Evolutionary conservation across 1,140 invertebrate genomes (phyloP).

Genomic region (Lamellibrachia luymesi): DNA sequence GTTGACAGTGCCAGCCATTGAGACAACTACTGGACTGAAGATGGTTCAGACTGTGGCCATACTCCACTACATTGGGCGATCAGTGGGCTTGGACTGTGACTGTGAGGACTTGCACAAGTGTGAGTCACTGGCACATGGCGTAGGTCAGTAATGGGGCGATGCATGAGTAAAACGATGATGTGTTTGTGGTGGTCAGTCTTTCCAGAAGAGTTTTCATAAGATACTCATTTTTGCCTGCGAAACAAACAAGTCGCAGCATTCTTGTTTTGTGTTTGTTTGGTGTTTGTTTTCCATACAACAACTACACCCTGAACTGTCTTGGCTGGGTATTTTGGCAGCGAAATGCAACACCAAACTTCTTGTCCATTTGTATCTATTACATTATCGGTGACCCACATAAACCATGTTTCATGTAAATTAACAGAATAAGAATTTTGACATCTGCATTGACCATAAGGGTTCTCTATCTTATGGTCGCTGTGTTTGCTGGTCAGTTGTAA

Average conservation of each 20-base stretch:
- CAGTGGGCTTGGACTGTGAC: slow-evolving; percentile 16
- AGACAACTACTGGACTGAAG: slow-evolving; percentile 11
- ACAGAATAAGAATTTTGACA: too few relatives aligned
- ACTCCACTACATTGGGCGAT: slow-evolving; percentile 3
- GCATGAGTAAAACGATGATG: background rate
- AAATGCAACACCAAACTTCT: too few relatives aligned
- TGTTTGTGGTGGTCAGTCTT: too few relatives aligned
- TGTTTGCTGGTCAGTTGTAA: background rate
- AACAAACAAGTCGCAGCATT: background rate
- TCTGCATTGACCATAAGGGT: too few relatives aligned
- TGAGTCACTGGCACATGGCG: background rate
- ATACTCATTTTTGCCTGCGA: too few relatives aligned
- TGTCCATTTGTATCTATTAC: too few relatives aligned
- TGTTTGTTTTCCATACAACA: background rate
- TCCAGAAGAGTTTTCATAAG: too few relatives aligned
- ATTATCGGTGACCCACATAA: too few relatives aligned
- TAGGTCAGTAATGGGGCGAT: background rate
- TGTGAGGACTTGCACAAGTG: slow-evolving; percentile 15
- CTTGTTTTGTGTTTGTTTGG: background rate
- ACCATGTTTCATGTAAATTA: too few relatives aligned
- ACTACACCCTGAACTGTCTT: background rate
- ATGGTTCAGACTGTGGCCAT: slow-evolving; percentile 12
- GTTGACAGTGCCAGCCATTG: slow-evolving; percentile 11
- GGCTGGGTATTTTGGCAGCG: too few relatives aligned
- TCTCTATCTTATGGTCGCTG: background rate